Percentiles rank a stretch among this genome's conserved stretches.
Conservation (phyloP, 1,140 invertebrate species). For the Rhyacophila brunnea region DNA sequence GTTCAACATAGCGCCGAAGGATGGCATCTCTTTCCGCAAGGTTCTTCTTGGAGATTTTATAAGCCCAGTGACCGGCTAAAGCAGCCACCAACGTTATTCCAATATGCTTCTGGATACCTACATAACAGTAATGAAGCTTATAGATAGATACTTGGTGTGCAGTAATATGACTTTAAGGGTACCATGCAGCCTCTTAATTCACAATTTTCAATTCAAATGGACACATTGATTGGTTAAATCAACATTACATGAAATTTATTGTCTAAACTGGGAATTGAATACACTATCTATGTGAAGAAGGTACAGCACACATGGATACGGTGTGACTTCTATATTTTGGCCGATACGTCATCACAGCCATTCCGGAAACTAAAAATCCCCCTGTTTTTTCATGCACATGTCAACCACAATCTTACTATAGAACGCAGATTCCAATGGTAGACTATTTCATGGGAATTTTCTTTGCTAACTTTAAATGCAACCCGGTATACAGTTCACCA, state of each 20-base stretch:
- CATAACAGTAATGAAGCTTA: constrained; percentile 25
- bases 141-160: neutral
- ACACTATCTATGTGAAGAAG: no score
- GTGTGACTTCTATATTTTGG: no score
- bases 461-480: no score
- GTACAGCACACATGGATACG: no score
- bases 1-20: constrained; percentile 66
- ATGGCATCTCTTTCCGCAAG: constrained; percentile 63
- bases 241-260: neutral
- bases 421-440: no score
- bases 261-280: neutral
- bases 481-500: no score
- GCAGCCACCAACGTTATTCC: constrained; percentile 39
- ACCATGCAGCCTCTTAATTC: neutral
- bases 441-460: no score
- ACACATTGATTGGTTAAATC: neutral
- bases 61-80: constrained; percentile 40
- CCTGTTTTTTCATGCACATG: no score
- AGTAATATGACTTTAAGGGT: neutral
- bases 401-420: no score
- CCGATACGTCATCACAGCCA: no score
- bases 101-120: constrained; percentile 62
- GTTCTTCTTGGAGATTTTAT: constrained; percentile 48
- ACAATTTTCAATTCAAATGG: neutral
- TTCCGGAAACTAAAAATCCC: no score